These are phyloP conservation scores for Crypturellus undulatus DNA, from an alignment of 2,113 vertebrate species.

Conservation along the genomic window DNA sequence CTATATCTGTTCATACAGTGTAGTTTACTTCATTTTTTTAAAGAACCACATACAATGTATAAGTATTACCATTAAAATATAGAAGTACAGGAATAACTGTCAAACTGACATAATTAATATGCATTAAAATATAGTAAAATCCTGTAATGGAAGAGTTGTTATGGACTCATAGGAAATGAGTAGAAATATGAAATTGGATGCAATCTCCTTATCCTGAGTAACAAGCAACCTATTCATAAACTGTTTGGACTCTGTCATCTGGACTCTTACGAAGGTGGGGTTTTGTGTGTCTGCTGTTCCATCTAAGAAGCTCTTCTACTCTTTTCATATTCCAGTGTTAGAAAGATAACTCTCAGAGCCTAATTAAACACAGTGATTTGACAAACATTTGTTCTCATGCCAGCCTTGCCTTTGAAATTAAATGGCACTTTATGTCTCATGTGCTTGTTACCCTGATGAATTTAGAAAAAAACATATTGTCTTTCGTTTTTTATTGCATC, in stretches of 20 bases:
- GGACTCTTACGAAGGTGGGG: neutral
- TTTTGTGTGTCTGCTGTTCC: neutral
- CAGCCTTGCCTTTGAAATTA: neutral
- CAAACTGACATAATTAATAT: neutral
- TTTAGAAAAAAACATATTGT: neutral
- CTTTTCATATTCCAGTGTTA: neutral
- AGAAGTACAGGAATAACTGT: neutral
- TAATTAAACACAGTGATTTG: neutral
- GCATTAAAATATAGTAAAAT: neutral
- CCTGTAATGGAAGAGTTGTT: neutral
- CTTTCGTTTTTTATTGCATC: neutral
- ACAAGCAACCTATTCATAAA: neutral
- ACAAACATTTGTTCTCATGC: neutral
- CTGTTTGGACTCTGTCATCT: neutral
- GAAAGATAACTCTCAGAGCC: neutral
- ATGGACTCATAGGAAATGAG: neutral
- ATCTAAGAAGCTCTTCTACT: neutral
- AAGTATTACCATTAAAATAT: neutral
- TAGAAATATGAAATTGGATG: neutral
- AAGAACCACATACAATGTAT: neutral
- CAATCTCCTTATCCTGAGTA: neutral
- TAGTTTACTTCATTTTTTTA: neutral
- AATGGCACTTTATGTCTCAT: rapidly evolving
- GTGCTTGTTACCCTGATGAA: neutral
- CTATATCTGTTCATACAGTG: neutral